These are phyloP conservation scores for Pimephales promelas DNA, from an alignment of 2,113 vertebrate genomes.

Conservation along the genomic window DNA sequence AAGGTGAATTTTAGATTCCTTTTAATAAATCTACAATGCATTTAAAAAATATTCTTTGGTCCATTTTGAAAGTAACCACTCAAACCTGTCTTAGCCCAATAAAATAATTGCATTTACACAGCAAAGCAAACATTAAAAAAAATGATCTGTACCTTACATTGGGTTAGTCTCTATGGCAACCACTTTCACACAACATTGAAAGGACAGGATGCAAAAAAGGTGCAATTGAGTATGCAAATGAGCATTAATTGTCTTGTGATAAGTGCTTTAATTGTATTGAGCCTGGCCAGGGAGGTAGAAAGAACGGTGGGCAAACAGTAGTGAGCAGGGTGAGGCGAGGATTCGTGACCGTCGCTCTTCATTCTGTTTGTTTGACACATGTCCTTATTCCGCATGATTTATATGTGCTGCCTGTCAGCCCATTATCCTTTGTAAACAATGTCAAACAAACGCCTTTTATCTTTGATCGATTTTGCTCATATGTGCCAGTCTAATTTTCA, in stretches of 20 bases:
- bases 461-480: slow-evolving; percentile 14
- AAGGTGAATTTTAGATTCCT: background rate
- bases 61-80: background rate
- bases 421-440: slow-evolving; percentile 33
- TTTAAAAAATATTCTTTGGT: slow-evolving; percentile 17
- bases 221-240: slow-evolving; percentile 55
- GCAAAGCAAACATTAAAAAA: slow-evolving; percentile 39
- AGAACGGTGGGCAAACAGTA: slow-evolving; percentile 27
- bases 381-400: slow-evolving; percentile 31
- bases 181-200: slow-evolving; percentile 45
- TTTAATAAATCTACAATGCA: background rate
- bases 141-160: slow-evolving; percentile 29
- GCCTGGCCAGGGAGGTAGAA: slow-evolving; percentile 34
- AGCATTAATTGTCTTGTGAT: slow-evolving; percentile 61
- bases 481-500: background rate
- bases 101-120: slow-evolving; percentile 43
- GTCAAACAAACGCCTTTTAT: slow-evolving; percentile 3
- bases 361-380: slow-evolving; percentile 32
- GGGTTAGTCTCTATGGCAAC: slow-evolving; percentile 57
- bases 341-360: background rate
- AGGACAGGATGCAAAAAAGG: slow-evolving; percentile 47
- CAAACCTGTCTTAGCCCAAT: background rate
- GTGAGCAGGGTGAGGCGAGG: background rate
- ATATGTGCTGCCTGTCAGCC: slow-evolving; percentile 7
- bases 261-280: slow-evolving; percentile 51